Conservation (phyloP, 2,113 vertebrate genomes). For the Psettodes erumei region DNA sequence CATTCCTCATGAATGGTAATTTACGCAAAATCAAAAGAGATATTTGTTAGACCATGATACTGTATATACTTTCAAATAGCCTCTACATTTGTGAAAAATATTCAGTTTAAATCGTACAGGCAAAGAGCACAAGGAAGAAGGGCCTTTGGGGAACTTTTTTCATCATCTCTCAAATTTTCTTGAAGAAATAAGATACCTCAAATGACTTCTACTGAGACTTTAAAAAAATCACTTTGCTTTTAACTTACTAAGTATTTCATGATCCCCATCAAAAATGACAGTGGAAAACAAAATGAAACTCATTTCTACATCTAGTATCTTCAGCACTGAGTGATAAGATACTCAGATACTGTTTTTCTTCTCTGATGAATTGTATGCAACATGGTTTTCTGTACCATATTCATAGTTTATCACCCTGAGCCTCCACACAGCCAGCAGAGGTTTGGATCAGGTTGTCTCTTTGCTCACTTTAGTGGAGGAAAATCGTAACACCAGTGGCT, state of each 20-base stretch:
- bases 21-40: not conserved
- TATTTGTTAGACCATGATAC: not conserved
- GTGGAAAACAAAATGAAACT: not conserved
- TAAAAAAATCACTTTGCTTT: not conserved
- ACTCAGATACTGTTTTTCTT: too few relatives aligned
- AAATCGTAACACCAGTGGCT: constrained; percentile 3
- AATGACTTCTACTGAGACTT: not conserved
- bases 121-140: not conserved
- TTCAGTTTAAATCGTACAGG: not conserved
- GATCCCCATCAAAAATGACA: not conserved
- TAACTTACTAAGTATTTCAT: not conserved
- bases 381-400: not conserved
- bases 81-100: not conserved
- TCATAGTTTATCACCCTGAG: not conserved
- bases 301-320: not conserved
- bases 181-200: not conserved
- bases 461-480: too few relatives aligned
- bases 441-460: not conserved
- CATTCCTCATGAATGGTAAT: not conserved
- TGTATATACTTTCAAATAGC: not conserved
- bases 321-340: not conserved
- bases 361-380: too few relatives aligned
- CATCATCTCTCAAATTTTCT: not conserved
- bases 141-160: too few relatives aligned
- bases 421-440: not conserved